A percentile compares a stretch with the other conserved stretches of the same genome.
These are phyloP conservation scores for Cecidostiba fungosa DNA, from an alignment of 2,888 invertebrate species.

Conservation along the genomic window DNA sequence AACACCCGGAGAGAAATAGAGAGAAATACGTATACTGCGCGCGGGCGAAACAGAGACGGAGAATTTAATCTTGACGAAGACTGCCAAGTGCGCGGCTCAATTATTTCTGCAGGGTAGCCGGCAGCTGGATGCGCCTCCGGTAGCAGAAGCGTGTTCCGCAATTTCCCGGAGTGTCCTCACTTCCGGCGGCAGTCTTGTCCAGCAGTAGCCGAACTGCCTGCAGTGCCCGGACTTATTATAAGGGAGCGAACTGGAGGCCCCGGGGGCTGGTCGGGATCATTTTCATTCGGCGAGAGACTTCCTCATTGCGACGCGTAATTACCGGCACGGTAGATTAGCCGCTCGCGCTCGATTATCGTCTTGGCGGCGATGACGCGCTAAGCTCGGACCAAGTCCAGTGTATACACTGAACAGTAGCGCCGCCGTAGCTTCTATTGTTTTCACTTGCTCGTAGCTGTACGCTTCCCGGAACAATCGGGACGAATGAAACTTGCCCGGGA, in stretches of 20 bases:
- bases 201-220: constrained; percentile 12
- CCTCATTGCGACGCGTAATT: constrained; percentile 67
- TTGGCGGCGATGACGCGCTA: constrained; percentile 42
- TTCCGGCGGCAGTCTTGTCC: constrained; percentile 40
- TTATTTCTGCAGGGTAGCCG: constrained; percentile 56
- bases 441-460: constrained; percentile 54
- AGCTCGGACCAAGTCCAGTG: constrained; percentile 8
- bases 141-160: constrained; percentile 13
- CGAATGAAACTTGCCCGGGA: constrained; percentile 53
- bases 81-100: constrained; percentile 63
- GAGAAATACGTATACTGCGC: not conserved
- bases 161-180: constrained; percentile 62
- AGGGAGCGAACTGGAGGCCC: constrained; percentile 31
- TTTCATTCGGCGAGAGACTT: constrained; percentile 67
- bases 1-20: constrained; percentile 3
- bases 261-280: constrained; percentile 64
- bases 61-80: constrained; percentile 64
- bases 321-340: constrained; percentile 64
- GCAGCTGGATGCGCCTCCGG: not conserved
- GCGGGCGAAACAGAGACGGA: constrained; percentile 2
- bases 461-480: constrained; percentile 55
- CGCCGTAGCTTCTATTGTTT: constrained; percentile 58
- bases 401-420: not conserved
- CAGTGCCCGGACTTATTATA: constrained; percentile 48
- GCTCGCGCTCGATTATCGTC: constrained; percentile 58